phyloP scores from a whole-genome alignment of 2,797 vertebrate species.

The Amphiprion clarkii region DNA sequence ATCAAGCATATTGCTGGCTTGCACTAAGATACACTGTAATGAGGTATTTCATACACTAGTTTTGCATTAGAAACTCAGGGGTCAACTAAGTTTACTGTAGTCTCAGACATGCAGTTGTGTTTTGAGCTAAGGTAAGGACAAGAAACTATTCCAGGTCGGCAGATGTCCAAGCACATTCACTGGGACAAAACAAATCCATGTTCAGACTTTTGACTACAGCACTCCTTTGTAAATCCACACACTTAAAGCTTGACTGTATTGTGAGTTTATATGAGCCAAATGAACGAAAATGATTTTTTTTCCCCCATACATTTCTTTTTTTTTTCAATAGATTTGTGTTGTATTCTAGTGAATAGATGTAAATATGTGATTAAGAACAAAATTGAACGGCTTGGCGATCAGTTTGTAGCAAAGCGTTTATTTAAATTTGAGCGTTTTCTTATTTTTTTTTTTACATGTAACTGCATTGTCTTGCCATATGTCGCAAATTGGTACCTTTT shows the following conservation, averaged over 20 bases:
- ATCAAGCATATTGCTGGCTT: conserved; percentile 90
- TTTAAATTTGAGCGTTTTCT: conserved; percentile 76
- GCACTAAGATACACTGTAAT: conserved; percentile 90
- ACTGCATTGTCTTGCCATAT: conserved; percentile 84
- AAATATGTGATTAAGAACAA: conserved; percentile 76
- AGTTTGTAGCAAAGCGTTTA: conserved; percentile 82
- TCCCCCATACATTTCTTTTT: conserved; percentile 54
- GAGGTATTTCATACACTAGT: conserved; percentile 91
- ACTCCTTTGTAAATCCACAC: conserved; percentile 85
- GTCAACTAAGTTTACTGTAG: conserved; percentile 89
- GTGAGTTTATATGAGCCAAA: conserved; percentile 84
- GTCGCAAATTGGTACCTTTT: conserved; percentile 86
- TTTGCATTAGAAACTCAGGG: conserved; percentile 91
- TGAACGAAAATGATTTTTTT: conserved; percentile 69
- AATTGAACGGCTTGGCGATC: conserved; percentile 70
- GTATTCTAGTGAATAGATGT: conserved; percentile 79
- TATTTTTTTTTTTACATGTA: conserved; percentile 63
- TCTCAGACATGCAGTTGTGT: conserved; percentile 83
- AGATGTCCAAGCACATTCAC: conserved; percentile 82
- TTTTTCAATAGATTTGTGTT: conserved; percentile 68
- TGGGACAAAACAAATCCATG: conserved; percentile 73
- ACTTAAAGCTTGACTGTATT: conserved; percentile 80
- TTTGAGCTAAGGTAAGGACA: conserved; percentile 67
- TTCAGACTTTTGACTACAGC: conserved; percentile 79
- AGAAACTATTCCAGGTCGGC: conserved; percentile 71